Base-by-base conservation (phyloP, 2,888 invertebrate species). In the Teleogryllus oceanicus region DNA sequence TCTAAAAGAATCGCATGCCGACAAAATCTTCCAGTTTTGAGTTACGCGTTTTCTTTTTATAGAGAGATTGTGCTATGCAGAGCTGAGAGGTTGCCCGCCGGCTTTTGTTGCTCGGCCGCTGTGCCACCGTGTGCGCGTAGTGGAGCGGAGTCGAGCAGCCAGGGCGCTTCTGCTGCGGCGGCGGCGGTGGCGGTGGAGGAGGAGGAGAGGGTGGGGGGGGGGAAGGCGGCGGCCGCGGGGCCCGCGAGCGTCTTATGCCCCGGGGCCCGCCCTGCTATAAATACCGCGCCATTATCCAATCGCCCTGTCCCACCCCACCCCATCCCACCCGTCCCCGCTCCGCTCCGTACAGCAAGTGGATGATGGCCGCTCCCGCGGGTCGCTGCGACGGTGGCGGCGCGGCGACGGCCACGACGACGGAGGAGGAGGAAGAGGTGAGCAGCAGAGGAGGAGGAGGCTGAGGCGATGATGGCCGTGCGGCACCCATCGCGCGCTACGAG, bases 281-380 rank as follows among this genome's bases (percentile, higher is more conserved):
- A 62, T 62, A 62, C 62, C 62, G 62, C 62, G 13, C 62, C 62
- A 62, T 62, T 62, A 62, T 16, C n/a, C 62, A 62, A 62, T 62
- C 62, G 62, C 62, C 16, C 62, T 16, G 16, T 3, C 4, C 8
- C 62, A 8, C n/a, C n/a, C 62, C 13, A 16, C 62, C 62, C 8
- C 37, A 37, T 1, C 8, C 37, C 37, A 4, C 3, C 2, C 24
- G 2, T 2, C 24, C 24, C 0, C 4, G 24, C 24, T 37, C 24
- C 24, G 24, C 24, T 4, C 37, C 37, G 37, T 8, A 8, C 37
- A 62, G 16, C 16, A 62, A 62, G 62, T 62, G 62, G 62, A 62
- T 62, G 62, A 62, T 13, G 62, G 62, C 62, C n/a, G 62, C 16
- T 62, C 62, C 62, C n/a, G n/a, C n/a, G 62, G n/a, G 62, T 8